Percentiles rank a stretch among this genome's conserved stretches.
Evolutionary conservation across 1,140 invertebrate species (phyloP).

Genomic region (Saxidomus purpurata): DNA sequence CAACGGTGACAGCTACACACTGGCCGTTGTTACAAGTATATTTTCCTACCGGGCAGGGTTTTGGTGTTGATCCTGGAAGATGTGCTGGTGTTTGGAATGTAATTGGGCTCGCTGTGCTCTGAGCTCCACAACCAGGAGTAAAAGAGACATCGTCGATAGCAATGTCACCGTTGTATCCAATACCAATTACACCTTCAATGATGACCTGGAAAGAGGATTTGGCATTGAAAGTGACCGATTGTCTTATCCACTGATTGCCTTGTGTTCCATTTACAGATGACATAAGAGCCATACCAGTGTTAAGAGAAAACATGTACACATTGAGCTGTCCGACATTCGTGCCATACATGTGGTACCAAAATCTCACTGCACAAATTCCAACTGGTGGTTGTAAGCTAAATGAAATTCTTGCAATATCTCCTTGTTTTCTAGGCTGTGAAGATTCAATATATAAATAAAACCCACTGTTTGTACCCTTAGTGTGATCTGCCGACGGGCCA

Average conservation of each 20-base stretch:
- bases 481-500: conserved; percentile 82
- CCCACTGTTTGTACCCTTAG: conserved; percentile 73
- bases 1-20: conserved; percentile 76
- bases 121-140: conserved; percentile 81
- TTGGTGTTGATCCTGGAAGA: conserved; percentile 69
- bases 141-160: conserved; percentile 91
- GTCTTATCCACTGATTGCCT: conserved; percentile 77
- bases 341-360: conserved; percentile 94
- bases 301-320: conserved; percentile 72
- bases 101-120: conserved; percentile 21
- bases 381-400: conserved; percentile 60
- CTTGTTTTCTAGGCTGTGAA: conserved; percentile 74
- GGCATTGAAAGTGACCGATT: conserved; percentile 67
- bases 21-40: conserved; percentile 77
- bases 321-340: conserved; percentile 77
- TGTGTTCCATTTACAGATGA: conserved; percentile 73
- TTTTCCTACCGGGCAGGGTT: conserved; percentile 71
- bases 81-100: conserved; percentile 44
- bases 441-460: conserved; percentile 83
- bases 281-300: conserved; percentile 54
- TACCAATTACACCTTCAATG: conserved; percentile 90
- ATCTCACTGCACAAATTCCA: conserved; percentile 83
- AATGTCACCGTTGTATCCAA: conserved; percentile 91
- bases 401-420: conserved; percentile 77
- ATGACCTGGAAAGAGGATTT: conserved; percentile 72